Evolutionary conservation across 2,888 invertebrate genomes (phyloP), one percentile per base, ranked within the genome.

Genomic region (Dryobotodes eremita): DNA sequence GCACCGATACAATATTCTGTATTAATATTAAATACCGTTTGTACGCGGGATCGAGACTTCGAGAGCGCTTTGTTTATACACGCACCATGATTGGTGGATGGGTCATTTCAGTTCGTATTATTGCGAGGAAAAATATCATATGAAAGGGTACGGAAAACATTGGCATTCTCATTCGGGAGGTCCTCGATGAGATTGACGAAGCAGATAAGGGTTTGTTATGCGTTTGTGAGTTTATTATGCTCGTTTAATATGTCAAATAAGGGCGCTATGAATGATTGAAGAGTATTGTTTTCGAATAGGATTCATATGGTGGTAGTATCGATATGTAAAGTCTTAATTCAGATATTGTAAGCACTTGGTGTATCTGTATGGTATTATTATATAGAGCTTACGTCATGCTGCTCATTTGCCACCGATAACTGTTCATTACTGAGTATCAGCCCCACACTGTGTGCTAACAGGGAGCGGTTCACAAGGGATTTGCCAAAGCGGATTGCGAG

Each of bases 1-100:
- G 57, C 36, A 31, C 48, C 77, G 69, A 84, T 80, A 79, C 78
- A 78, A 82, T 79, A 79, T 85, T 85, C 64, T 71, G 74, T 82
- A 87, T 85, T 86, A 81, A 86, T 89, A 89, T 86, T 84, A 80
- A 88, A 89, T 80, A 85, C 70, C 31, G 75, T 65, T 77, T 71
- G 62, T 62, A 42, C 55, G 31, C 59, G 42, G 69, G 64, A 80
- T 62, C 57, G 42, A 81, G 73, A 13, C 59, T 50, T 79, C 20
- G 36, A 61, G 75, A 42, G 36, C 1, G 64, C 61, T 66, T 73
- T 88, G 79, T 88, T 79, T 82, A 65, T 62, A 72, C 53, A 50
- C 55, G 70, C 42, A 59, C n/a, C 46, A 73, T 76, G 65, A 85
- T 86, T 79, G 66, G 70, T 66, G 48, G 72, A 77, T 75, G 70